Base-by-base conservation (phyloP, 2,113 vertebrate species). In the Brachypodius melanocephalos region DNA sequence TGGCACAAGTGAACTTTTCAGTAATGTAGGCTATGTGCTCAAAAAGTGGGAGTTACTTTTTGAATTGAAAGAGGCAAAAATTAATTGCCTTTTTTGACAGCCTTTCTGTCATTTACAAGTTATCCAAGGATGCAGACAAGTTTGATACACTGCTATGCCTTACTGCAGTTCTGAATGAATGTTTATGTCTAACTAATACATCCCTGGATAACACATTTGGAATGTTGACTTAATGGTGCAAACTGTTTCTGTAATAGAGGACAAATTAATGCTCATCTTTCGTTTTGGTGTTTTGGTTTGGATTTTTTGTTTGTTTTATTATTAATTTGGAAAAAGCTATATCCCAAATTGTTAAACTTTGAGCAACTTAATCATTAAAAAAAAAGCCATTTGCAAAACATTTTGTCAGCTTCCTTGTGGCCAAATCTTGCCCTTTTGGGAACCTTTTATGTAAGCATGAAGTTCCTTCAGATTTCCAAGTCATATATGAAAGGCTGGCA, bases 101-200 rank as follows among this genome's bases (percentile, higher is more conserved):
- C 10, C 38, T 51, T 95, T 91, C 34, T 79, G 43, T 66, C 68
- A 68, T 45, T 91, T 93, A 85, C 67, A 90, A 71, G 86, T 94
- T 63, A 73, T 66, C 55, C 66, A 77, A 80, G 45, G 43, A 83
- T 79, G 17, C 0, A 1, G 67, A 82, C 31, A 46, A 82, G 63
- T 77, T 68, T 85, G 66, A 74, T 78, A 74, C 65, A 62, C 46
- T 82, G n/a, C 25, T 82, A 31, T 69, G 69, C 20, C 62, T 93
- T 51, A 79, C 8, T 96, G 82, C 32, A 79, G 63, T 82, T 90
- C 81, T 68, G 48, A 96, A 77, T 82, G 36, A 80, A 40, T 38
- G 87, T 91, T 96, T 95, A 92, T 68, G 32, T 49, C 22, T 62
- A 91, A 84, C 32, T 72, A 87, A 73, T 57, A 63, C 24, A 57